Evolutionary conservation across 2,888 invertebrate species (phyloP), one percentile per base, ranked within the genome.

Genomic region (Hypomecis punctinalis): DNA sequence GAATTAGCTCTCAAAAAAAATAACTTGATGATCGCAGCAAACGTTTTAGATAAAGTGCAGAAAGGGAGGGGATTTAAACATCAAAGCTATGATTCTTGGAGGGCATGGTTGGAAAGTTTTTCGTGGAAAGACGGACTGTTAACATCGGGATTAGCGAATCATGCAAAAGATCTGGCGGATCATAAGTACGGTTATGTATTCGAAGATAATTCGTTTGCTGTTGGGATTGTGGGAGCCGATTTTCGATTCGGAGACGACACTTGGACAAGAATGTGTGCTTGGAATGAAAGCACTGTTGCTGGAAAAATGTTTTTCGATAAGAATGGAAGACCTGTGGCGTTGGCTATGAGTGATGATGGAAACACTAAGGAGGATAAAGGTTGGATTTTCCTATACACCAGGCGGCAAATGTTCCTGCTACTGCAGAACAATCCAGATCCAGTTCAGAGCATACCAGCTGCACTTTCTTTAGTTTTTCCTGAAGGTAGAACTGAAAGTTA

Each of bases 231-330:
- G 0, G 45, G 45, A 0, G 6, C 45, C 6, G 45, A 13, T 45
- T 8, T 45, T 7, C 45, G 13, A 6, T 45, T 45, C 5, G 45
- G 45, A 13, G 13, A 45, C 7, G 45, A 45, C 45, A 13, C 13
- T 13, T 45, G 45, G 45, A 45, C 45, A 2, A 7, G 3, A 6
- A 13, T 6, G 7, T 13, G 7, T 13, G 45, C 13, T 45, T 45
- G 13, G 45, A n/a, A n/a, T n/a, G 23, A 45, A 7, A 13, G 0
- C n/a, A n/a, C n/a, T 0, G 8, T 45, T n/a, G 45, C 7, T n/a
- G 13, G 45, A 6, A 11, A 45, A 45, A 45, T 45, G 13, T 45
- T 45, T 13, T 45, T 45, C 13, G 45, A 45, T 45, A 45, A 45
- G 4, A 45, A 45, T 13, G 45, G 45, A 6, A 45, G 45, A 45